Base-by-base conservation (phyloP, 1,140 invertebrate genomes). In the Ceratina calcarata region DNA sequence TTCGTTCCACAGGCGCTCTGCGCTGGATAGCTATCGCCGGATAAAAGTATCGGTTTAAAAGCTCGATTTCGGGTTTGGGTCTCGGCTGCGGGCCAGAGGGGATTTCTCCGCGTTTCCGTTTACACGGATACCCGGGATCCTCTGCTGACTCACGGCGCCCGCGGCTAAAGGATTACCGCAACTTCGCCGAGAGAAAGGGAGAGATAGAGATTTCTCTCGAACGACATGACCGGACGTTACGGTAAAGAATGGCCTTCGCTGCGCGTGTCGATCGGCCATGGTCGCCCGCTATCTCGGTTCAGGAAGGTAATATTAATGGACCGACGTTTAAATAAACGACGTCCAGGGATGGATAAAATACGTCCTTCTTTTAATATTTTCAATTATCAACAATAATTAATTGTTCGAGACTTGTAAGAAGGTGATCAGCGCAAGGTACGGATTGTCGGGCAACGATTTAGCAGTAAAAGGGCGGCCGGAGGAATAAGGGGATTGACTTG, bases 131-230 rank as follows among this genome's bases (percentile, higher is more conserved):
- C 57, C 71, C 15, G 68, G 20, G 78, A 81, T 68, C 37, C 65
- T 61, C 57, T 58, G 58, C 71, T 70, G 81, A 83, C 81, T 81
- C 78, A 67, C 81, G 78, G 22, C 69, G 27, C 55, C 22, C 32
- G 18, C n/a, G 78, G 70, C 51, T 61, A 81, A 81, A 66, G 78
- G 66, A 76, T 83, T 83, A 81, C 72, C 20, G 61, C 61, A 60
- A 78, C 22, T 15, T 61, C 10, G 53, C 20, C 51, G 49, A 16
- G 45, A 49, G 12, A 18, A 32, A 3, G 18, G 60, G 13, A 13
- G 7, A 51, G 22, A 15, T 6, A n/a, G 24, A 15, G 0, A n/a
- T 32, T 69, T 24, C 49, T 55, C 24, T n/a, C 18, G 15, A 55
- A 55, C 51, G 24, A 70, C 27, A 55, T 69, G 24, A 13, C 0